A percentile compares a stretch with the other conserved stretches of the same genome.
These are phyloP conservation scores for Horisme vitalbata DNA, from an alignment of 2,888 invertebrate species.

Conservation along the genomic window DNA sequence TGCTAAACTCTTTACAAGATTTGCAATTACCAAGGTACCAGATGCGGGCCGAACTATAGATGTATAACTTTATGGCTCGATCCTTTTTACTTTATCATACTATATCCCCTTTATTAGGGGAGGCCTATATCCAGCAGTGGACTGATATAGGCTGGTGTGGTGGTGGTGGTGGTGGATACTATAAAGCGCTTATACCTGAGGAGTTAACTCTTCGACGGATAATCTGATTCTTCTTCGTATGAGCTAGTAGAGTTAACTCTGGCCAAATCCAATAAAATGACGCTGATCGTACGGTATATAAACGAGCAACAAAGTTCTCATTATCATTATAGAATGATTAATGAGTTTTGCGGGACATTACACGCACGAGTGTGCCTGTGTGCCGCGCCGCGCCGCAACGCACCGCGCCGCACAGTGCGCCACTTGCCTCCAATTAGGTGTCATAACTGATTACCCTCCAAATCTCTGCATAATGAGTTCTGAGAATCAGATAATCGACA, in stretches of 20 bases:
- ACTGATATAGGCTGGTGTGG: no score
- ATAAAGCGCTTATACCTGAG: no score
- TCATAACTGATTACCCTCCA: conserved; percentile 7
- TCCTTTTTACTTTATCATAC: neutral
- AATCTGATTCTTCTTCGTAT: no score
- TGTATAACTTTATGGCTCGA: neutral
- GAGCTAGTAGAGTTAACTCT: no score
- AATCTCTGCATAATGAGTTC: neutral
- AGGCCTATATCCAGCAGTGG: no score
- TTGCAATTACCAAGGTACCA: conserved; percentile 9
- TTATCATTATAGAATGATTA: conserved; percentile 9
- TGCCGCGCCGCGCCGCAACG: neutral
- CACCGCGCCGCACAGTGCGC: neutral
- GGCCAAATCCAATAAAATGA: conserved; percentile 10
- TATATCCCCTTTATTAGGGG: no score
- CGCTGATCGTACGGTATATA: neutral
- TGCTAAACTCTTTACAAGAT: conserved; percentile 12
- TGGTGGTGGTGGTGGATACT: no score
- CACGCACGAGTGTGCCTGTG: conserved; percentile 2
- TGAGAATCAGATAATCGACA: no score
- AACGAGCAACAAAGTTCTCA: conserved; percentile 1
- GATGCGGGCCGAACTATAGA: neutral
- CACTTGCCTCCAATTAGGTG: conserved; percentile 5
- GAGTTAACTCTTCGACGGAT: no score
- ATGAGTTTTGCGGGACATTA: neutral